A percentile compares a stretch with the other conserved stretches of the same genome.
These are phyloP conservation scores for Caenorhabditis inopinata DNA, from an alignment of 1,140 invertebrate genomes.

Conservation along the genomic window DNA sequence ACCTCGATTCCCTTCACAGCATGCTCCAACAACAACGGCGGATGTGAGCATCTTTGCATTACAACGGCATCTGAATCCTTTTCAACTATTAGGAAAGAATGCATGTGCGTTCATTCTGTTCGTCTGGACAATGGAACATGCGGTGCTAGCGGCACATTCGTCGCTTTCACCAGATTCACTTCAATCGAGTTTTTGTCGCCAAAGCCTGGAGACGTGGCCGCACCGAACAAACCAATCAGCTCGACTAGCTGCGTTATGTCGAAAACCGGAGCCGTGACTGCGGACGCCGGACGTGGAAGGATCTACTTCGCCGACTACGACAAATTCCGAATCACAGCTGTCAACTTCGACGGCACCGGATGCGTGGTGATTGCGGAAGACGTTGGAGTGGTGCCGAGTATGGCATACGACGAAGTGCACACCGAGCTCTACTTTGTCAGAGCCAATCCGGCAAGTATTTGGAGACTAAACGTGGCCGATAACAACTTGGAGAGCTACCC, in stretches of 20 bases:
- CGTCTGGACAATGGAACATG: neutral
- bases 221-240: neutral
- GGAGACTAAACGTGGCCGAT: slow-evolving; percentile 66
- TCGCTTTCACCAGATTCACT: neutral
- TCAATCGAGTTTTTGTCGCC: neutral
- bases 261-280: neutral
- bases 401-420: slow-evolving; percentile 75
- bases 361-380: slow-evolving; percentile 26
- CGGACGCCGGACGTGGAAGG: neutral
- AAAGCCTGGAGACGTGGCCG: neutral
- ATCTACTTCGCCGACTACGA: slow-evolving; percentile 20
- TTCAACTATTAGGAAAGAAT: neutral
- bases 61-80: neutral
- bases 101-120: slow-evolving; percentile 8
- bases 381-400: slow-evolving; percentile 77
- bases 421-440: slow-evolving; percentile 77
- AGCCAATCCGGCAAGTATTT: slow-evolving; percentile 76
- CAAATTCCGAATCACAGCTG: neutral
- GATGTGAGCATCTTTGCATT: slow-evolving; percentile 79
- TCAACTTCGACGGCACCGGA: neutral
- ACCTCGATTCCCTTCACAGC: slow-evolving; percentile 69
- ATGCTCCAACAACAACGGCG: slow-evolving; percentile 76
- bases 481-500: slow-evolving; percentile 40
- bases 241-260: neutral
- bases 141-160: neutral